These are phyloP conservation scores for Phortica okadai DNA, from an alignment of 2,888 invertebrate species.

Conservation along the genomic window DNA sequence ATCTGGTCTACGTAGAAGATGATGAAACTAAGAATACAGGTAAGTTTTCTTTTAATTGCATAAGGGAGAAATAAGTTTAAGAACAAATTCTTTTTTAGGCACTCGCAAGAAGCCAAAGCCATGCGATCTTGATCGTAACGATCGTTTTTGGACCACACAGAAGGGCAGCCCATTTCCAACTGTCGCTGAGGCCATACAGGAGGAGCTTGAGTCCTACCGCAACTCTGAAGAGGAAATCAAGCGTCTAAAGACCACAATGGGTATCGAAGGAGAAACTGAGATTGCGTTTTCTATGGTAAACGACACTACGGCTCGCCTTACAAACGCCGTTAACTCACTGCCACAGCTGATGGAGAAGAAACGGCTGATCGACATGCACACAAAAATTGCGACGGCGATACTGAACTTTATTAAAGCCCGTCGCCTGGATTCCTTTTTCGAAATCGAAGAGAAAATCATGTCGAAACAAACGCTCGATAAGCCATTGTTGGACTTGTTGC, in stretches of 20 bases:
- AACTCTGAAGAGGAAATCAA: slow-evolving; percentile 98
- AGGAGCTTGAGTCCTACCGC: slow-evolving; percentile 95
- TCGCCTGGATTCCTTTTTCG: slow-evolving; percentile 96
- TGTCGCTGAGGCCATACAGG: slow-evolving; percentile 99
- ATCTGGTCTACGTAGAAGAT: slow-evolving; percentile 86
- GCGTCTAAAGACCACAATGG: slow-evolving; percentile 95
- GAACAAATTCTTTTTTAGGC: slow-evolving; percentile 74
- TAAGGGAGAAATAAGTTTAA: neutral
- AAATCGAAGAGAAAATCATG: slow-evolving; percentile 98
- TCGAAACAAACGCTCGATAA: slow-evolving; percentile 89
- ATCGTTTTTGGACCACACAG: slow-evolving; percentile 94
- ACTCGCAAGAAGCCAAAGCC: slow-evolving; percentile 87
- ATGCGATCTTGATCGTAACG: slow-evolving; percentile 92
- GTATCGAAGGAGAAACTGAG: slow-evolving; percentile 92
- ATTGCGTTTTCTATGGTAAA: slow-evolving; percentile 91
- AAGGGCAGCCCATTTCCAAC: slow-evolving; percentile 95
- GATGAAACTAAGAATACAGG: slow-evolving; percentile 75
- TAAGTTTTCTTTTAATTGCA: slow-evolving; percentile 16
- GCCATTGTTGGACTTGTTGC: slow-evolving; percentile 90
- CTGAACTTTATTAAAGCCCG: slow-evolving; percentile 90
- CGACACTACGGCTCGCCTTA: slow-evolving; percentile 94
- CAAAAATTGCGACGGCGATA: slow-evolving; percentile 96
- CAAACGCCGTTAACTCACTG: slow-evolving; percentile 95
- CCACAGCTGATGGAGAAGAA: slow-evolving; percentile 98
- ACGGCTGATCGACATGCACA: slow-evolving; percentile 98